Conservation (phyloP, 2,113 vertebrate genomes). For the Glareola pratincola region DNA sequence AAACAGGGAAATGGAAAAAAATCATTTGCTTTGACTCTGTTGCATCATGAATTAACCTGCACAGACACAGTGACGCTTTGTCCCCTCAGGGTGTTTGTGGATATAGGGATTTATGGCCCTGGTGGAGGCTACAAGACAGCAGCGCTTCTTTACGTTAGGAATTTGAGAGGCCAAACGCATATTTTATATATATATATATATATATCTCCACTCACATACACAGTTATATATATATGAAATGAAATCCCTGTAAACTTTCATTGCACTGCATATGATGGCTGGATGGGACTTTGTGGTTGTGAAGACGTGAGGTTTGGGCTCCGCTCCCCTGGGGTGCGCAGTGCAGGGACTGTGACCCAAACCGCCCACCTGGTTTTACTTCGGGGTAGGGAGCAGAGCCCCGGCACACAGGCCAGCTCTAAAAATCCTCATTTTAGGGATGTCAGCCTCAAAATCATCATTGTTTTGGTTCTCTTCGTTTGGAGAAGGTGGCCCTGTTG, state of each 20-base stretch:
- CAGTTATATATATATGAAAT: background rate
- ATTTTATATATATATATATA: background rate
- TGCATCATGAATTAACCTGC: background rate
- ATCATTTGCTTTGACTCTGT: fast-evolving
- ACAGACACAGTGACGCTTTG: background rate
- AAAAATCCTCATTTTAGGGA: background rate
- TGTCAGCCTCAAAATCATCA: background rate
- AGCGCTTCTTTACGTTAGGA: background rate
- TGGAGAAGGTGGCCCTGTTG: background rate
- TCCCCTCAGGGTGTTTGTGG: background rate
- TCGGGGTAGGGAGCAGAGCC: background rate
- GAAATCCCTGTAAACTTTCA: background rate
- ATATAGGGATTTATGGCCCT: background rate
- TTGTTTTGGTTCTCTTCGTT: background rate
- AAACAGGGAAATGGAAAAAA: background rate
- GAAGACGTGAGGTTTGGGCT: background rate
- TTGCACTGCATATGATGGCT: background rate
- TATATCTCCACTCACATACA: background rate
- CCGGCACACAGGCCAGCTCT: fast-evolving
- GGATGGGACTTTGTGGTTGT: background rate
- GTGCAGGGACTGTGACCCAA: background rate
- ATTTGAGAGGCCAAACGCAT: background rate
- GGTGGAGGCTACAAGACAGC: background rate
- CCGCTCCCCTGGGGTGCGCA: fast-evolving
- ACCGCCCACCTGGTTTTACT: fast-evolving